These are phyloP conservation scores for Morpho deidamia DNA, from an alignment of 2,888 invertebrate genomes.

Conservation along the genomic window DNA sequence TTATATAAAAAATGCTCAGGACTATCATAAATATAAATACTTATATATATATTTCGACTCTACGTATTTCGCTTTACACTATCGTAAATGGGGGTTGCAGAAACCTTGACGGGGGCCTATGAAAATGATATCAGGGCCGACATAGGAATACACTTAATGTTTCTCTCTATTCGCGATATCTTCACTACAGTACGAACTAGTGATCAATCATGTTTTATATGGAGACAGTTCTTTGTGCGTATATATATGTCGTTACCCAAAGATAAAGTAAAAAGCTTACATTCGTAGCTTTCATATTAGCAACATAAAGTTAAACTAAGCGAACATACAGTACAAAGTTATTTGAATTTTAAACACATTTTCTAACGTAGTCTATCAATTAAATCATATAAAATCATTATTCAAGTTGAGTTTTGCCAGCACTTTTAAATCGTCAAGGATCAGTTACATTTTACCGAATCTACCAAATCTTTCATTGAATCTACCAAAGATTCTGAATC, in stretches of 20 bases:
- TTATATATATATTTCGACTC: slow-evolving; percentile 31
- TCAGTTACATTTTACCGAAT: no score
- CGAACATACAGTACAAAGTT: no score
- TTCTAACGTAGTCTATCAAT: no score
- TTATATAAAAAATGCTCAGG: background rate
- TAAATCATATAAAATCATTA: no score
- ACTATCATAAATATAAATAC: background rate
- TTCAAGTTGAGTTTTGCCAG: no score
- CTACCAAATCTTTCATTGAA: no score
- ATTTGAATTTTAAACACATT: no score
- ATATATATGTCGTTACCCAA: slow-evolving; percentile 14
- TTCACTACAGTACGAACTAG: slow-evolving; percentile 47
- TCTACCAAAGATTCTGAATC: no score
- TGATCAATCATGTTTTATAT: slow-evolving; percentile 64
- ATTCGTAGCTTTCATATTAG: no score
- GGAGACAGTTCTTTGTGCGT: slow-evolving; percentile 39
- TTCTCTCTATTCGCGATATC: slow-evolving; percentile 59
- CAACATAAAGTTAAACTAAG: no score
- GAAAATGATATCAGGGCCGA: slow-evolving; percentile 70
- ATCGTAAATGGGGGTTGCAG: slow-evolving; percentile 52
- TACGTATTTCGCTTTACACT: slow-evolving; percentile 35
- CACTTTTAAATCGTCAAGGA: no score
- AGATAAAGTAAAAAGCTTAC: no score
- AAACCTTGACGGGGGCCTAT: slow-evolving; percentile 57
- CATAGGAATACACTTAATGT: slow-evolving; percentile 75